A percentile compares a stretch with the other conserved stretches of the same genome.
Evolutionary conservation across 2,113 vertebrate species (phyloP).

Genomic region (Tursiops truncatus): DNA sequence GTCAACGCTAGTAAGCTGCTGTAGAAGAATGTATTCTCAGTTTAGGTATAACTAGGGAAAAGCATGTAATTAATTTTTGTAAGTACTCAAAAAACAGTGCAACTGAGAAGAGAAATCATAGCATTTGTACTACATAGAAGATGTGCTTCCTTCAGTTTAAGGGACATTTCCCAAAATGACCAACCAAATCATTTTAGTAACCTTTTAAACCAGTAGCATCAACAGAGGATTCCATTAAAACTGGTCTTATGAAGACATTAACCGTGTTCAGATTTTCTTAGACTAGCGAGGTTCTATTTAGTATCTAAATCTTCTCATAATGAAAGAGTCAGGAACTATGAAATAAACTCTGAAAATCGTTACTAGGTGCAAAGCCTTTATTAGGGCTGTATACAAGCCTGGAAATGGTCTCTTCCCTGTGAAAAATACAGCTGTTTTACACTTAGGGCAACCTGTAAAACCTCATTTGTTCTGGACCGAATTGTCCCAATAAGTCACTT

Average conservation of each 20-base stretch:
- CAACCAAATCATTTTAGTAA: not conserved
- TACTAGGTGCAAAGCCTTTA: slow-evolving; percentile 62
- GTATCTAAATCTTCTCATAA: slow-evolving; percentile 31
- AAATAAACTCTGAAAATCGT: slow-evolving; percentile 18
- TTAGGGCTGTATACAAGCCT: slow-evolving; percentile 46
- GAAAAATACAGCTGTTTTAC: slow-evolving; percentile 18
- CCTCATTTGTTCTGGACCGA: not conserved
- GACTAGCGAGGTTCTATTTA: slow-evolving; percentile 28
- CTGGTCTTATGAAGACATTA: not conserved
- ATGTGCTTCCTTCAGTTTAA: not conserved
- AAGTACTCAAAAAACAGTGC: not conserved
- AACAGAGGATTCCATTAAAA: not conserved
- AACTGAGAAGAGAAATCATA: not conserved
- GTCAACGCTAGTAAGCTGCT: not conserved
- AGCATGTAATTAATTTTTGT: not conserved
- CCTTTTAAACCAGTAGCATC: not conserved
- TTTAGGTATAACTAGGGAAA: not conserved
- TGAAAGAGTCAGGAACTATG: slow-evolving; percentile 14
- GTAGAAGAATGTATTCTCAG: not conserved
- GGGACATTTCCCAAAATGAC: not conserved
- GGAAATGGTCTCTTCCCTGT: not conserved
- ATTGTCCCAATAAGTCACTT: not conserved
- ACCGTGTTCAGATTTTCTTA: slow-evolving; percentile 24
- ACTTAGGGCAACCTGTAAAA: not conserved
- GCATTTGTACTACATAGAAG: not conserved